These are phyloP conservation scores for Cariama cristata DNA, from an alignment of 2,113 vertebrate genomes.

Conservation along the genomic window DNA sequence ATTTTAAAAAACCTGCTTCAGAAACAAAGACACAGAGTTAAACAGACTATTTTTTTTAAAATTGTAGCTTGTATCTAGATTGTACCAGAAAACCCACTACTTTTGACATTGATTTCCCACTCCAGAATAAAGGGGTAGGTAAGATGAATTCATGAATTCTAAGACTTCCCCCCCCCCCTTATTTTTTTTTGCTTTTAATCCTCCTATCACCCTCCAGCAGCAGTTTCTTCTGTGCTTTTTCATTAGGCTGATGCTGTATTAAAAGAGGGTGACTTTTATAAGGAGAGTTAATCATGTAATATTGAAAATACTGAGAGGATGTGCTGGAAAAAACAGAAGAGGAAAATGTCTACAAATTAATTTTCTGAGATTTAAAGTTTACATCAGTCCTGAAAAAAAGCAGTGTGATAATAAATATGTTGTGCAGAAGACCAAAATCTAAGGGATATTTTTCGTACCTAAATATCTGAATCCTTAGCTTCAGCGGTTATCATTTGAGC, in stretches of 20 bases:
- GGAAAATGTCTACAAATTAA: not conserved
- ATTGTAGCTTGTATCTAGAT: not conserved
- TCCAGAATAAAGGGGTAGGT: not conserved
- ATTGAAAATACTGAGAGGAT: not conserved
- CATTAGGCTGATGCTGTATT: not conserved
- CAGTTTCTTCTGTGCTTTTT: not conserved
- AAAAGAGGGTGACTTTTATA: not conserved
- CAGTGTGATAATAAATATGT: not conserved
- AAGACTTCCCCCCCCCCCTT: not conserved
- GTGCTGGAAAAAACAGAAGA: not conserved
- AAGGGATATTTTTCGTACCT: not conserved
- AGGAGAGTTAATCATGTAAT: not conserved
- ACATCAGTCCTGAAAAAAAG: not conserved
- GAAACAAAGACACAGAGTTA: not conserved
- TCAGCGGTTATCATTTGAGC: not conserved
- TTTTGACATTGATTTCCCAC: not conserved
- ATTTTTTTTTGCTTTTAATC: not conserved
- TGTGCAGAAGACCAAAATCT: not conserved
- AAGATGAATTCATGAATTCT: not conserved
- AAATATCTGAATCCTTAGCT: not conserved
- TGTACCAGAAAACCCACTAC: not conserved
- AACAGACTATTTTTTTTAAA: not conserved
- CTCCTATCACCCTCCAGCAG: not conserved
- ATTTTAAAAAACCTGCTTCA: not conserved
- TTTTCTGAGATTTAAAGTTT: conserved; percentile 2